phyloP scores from a whole-genome alignment of 2,888 invertebrate species.

The Torymus tubicola region DNA sequence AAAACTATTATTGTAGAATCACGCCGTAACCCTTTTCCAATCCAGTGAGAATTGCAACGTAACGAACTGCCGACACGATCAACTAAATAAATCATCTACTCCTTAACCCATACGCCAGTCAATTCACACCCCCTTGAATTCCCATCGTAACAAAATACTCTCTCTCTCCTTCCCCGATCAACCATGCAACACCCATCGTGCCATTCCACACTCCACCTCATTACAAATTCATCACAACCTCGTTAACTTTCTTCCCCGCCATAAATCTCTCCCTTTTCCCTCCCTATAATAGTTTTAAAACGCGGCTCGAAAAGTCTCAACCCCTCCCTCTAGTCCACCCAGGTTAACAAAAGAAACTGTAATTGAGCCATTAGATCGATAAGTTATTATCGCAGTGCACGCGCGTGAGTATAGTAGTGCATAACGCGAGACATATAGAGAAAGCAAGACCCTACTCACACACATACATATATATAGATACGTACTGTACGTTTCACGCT shows the following conservation, averaged over 20 bases:
- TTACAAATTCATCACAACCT: conserved; percentile 46
- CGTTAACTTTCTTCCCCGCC: conserved; percentile 13
- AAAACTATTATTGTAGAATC: too few species aligned
- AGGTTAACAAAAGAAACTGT: conserved; percentile 40
- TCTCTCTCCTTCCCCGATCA: neutral
- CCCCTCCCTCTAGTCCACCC: neutral
- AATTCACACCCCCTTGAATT: neutral
- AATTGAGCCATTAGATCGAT: conserved; percentile 59
- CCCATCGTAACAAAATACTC: conserved; percentile 10
- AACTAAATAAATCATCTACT: neutral
- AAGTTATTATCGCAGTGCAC: conserved; percentile 52
- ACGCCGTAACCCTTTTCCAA: too few species aligned
- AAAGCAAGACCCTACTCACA: neutral
- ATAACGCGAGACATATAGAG: too few species aligned
- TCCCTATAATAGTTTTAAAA: conserved; percentile 22
- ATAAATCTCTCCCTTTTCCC: neutral
- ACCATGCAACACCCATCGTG: too few species aligned
- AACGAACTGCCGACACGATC: too few species aligned
- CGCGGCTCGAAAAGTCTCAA: neutral
- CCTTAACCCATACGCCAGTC: neutral
- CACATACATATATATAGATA: neutral
- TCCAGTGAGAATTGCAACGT: too few species aligned
- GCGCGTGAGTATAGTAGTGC: neutral
- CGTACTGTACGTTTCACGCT: conserved; percentile 43
- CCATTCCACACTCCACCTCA: neutral